Evolutionary conservation across 1,140 invertebrate species (phyloP).

Genomic region (Lamellibrachia luymesi): DNA sequence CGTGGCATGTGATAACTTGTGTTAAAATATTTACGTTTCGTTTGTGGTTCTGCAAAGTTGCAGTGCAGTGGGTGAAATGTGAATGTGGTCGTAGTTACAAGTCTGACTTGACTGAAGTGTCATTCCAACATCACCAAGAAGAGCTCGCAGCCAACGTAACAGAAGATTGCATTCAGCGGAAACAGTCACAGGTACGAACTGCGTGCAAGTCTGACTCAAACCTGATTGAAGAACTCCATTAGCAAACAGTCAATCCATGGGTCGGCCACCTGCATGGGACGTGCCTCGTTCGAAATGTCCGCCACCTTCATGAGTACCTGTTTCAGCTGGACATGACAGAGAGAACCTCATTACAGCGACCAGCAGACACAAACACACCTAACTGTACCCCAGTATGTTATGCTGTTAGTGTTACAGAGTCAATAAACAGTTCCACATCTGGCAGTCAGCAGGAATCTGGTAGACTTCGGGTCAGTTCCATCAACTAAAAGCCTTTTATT

Average conservation of each 20-base stretch:
- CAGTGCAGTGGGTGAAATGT: background rate
- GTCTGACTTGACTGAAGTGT: background rate
- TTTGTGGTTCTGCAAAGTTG: no score
- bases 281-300: slow-evolving; percentile 83
- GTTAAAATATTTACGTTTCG: no score
- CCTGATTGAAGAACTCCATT: slow-evolving; percentile 56
- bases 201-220: slow-evolving; percentile 25
- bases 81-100: background rate
- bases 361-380: background rate
- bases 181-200: background rate
- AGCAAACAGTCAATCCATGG: slow-evolving; percentile 80
- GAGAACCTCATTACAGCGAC: background rate
- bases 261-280: slow-evolving; percentile 81
- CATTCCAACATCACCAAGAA: background rate
- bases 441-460: no score
- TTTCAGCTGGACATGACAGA: background rate
- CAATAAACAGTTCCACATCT: no score
- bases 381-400: background rate
- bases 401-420: background rate
- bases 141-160: background rate
- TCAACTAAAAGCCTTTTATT: no score
- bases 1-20: no score
- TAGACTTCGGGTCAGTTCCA: no score
- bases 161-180: background rate
- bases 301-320: slow-evolving; percentile 81